These are phyloP conservation scores for Helogale parvula DNA, from an alignment of 2,113 vertebrate genomes.

Conservation along the genomic window DNA sequence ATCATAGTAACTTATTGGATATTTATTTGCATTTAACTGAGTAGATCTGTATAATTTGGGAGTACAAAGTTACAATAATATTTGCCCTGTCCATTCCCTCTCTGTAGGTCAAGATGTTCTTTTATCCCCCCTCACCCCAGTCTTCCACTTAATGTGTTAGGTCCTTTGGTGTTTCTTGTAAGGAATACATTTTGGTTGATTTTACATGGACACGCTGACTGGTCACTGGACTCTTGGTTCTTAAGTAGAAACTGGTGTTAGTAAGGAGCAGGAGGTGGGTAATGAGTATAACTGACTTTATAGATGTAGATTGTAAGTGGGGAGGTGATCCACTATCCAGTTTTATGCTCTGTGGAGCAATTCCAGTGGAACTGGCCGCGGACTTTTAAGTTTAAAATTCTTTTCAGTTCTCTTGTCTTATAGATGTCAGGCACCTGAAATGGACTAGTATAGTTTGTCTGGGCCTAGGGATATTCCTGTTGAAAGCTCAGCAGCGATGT, in stretches of 20 bases:
- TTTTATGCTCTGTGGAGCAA: slow-evolving; percentile 1
- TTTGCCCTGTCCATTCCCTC: neutral
- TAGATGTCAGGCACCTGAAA: neutral
- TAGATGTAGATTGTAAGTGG: neutral
- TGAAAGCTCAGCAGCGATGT: neutral
- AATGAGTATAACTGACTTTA: neutral
- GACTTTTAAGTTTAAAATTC: neutral
- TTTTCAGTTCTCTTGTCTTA: neutral
- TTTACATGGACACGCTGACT: neutral
- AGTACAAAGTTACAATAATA: neutral
- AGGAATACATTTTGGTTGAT: neutral
- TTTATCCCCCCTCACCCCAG: neutral
- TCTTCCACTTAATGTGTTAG: neutral
- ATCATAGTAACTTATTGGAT: neutral
- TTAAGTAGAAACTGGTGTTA: neutral
- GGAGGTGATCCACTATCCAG: neutral
- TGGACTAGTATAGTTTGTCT: neutral
- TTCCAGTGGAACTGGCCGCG: neutral
- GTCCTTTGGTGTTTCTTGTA: neutral
- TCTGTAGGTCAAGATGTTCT: neutral
- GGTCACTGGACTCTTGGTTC: neutral
- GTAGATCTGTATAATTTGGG: neutral
- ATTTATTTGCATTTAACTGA: slow-evolving; percentile 10
- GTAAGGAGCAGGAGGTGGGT: neutral
- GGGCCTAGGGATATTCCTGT: neutral